Conservation (phyloP, 2,888 invertebrate species). For the Erebia epiphron region DNA sequence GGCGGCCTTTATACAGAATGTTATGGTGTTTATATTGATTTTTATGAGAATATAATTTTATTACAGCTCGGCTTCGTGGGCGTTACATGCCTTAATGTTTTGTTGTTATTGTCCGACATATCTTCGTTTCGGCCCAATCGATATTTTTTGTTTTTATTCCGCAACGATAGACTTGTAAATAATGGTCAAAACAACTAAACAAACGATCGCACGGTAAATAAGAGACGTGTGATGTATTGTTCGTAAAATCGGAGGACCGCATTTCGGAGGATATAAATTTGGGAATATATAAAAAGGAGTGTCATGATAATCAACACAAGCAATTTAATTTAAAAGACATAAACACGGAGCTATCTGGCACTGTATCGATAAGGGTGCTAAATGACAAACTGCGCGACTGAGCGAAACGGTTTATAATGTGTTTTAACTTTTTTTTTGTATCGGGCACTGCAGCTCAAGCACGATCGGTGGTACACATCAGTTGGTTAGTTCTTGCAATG, state of each 20-base stretch:
- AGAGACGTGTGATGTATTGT: slow-evolving; percentile 41
- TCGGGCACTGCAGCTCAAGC: slow-evolving; percentile 42
- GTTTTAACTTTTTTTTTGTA: slow-evolving; percentile 75
- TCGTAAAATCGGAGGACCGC: slow-evolving; percentile 40
- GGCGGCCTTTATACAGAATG: slow-evolving; percentile 61
- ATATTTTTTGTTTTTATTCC: slow-evolving; percentile 37
- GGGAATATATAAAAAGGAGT: slow-evolving; percentile 65
- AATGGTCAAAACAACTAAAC: slow-evolving; percentile 49
- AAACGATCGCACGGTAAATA: slow-evolving; percentile 42
- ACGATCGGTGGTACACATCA: too few relatives aligned
- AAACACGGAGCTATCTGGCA: slow-evolving; percentile 75
- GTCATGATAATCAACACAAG: slow-evolving; percentile 76
- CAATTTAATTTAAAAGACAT: slow-evolving; percentile 80
- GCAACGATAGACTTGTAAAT: slow-evolving; percentile 45
- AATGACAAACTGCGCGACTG: slow-evolving; percentile 76
- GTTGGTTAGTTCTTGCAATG: too few relatives aligned
- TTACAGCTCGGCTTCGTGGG: slow-evolving; percentile 53
- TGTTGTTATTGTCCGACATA: slow-evolving; percentile 46
- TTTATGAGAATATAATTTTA: slow-evolving; percentile 75
- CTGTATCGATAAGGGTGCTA: slow-evolving; percentile 78
- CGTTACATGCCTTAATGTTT: slow-evolving; percentile 49
- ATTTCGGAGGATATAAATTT: slow-evolving; percentile 64
- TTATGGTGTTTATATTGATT: slow-evolving; percentile 75
- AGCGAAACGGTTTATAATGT: slow-evolving; percentile 74
- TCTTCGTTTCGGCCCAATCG: slow-evolving; percentile 43